Evolutionary conservation across 2,113 vertebrate genomes (phyloP), one percentile per base, ranked within the genome.

Genomic region (Blennius ocellaris): DNA sequence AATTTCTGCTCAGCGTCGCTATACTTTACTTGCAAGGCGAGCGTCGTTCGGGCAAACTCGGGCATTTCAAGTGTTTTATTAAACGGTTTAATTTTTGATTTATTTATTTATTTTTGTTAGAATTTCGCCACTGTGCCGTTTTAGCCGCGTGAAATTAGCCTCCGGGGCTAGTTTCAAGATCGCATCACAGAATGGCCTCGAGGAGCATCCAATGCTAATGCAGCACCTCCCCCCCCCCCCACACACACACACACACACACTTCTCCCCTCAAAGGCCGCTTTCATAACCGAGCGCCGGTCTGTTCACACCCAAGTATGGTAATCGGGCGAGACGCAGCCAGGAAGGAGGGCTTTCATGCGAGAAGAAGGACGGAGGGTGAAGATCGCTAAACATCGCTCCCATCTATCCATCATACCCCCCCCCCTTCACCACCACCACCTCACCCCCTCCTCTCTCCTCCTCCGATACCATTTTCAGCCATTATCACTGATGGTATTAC

Each of bases 401-500:
- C 68, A 47, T 76, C 86, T 14, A 73, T 83, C 81, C 69, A 82
- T 87, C 84, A n/a, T n/a, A n/a, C n/a, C n/a, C n/a, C n/a, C n/a
- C n/a, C n/a, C n/a, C n/a, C n/a, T n/a, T n/a, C n/a, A n/a, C n/a
- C n/a, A n/a, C n/a, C n/a, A n/a, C n/a, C n/a, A n/a, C n/a, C n/a
- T n/a, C n/a, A n/a, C n/a, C n/a, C n/a, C n/a, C n/a, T n/a, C 89
- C 82, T 82, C 64, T 76, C 50, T 62, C 69, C 17, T 30, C 21
- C 21, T 30, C 21, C 21, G 21, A 30, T 69, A 81, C 89, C 84
- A 78, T 78, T 92, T 72, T 78, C 76, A 51, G 69, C 90, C 87
- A 90, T 92, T 85, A 92, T 76, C 68, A 39, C 69, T 84, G 78
- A 87, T 89, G 83, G 69, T 78, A 86, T 85, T 73, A 73, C 64